phyloP scores from a whole-genome alignment of 2,888 invertebrate species.

The Steinernema hermaphroditum region DNA sequence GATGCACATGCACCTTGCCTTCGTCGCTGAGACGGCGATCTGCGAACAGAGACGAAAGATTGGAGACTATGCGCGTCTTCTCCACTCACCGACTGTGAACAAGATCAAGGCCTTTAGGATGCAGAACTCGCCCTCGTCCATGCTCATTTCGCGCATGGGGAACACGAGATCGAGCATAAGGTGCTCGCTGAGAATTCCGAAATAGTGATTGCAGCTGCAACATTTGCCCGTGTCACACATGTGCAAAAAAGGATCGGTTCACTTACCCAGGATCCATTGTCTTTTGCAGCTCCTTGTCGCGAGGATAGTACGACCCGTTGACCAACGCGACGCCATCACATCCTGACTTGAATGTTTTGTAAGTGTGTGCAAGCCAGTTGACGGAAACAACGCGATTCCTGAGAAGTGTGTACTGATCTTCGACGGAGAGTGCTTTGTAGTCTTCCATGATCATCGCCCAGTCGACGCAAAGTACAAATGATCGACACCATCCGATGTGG shows the following conservation, averaged over 20 bases:
- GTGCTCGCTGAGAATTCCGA: slow-evolving; percentile 52
- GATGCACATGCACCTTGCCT: slow-evolving; percentile 48
- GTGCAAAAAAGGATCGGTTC: not conserved
- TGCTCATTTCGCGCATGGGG: slow-evolving; percentile 56
- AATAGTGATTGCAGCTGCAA: slow-evolving; percentile 56
- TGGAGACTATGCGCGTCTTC: not conserved
- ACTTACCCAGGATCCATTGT: slow-evolving; percentile 49
- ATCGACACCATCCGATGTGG: slow-evolving; percentile 57
- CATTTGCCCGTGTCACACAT: not conserved
- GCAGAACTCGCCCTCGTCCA: slow-evolving; percentile 58
- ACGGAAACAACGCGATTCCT: slow-evolving; percentile 56
- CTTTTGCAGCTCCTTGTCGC: slow-evolving; percentile 52
- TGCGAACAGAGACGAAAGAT: slow-evolving; percentile 33
- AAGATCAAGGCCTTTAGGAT: slow-evolving; percentile 54
- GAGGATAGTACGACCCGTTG: slow-evolving; percentile 55
- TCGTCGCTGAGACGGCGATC: slow-evolving; percentile 52
- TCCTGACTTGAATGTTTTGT: slow-evolving; percentile 52
- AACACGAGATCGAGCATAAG: slow-evolving; percentile 54
- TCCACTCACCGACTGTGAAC: slow-evolving; percentile 50
- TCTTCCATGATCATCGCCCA: slow-evolving; percentile 52
- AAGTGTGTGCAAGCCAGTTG: slow-evolving; percentile 58
- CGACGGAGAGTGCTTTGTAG: slow-evolving; percentile 47
- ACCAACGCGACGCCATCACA: slow-evolving; percentile 57
- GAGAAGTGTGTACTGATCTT: slow-evolving; percentile 52
- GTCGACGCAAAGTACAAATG: slow-evolving; percentile 55